A percentile compares a stretch with the other conserved stretches of the same genome.
Conservation (phyloP, 2,888 invertebrate genomes). For the Steinernema scapterisci region DNA sequence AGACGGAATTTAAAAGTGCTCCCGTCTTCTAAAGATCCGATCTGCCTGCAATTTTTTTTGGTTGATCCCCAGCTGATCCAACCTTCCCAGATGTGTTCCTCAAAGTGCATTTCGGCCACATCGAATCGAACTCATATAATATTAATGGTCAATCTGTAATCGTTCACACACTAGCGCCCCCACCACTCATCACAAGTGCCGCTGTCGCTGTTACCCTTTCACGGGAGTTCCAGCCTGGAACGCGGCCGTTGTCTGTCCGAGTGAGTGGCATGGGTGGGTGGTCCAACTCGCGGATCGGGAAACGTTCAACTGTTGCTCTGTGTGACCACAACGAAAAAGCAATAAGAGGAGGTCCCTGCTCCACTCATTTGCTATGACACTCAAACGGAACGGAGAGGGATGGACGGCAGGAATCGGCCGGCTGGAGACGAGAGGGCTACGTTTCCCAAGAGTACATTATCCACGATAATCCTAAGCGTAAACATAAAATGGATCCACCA, state of each 20-base stretch:
- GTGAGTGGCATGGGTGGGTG: neutral
- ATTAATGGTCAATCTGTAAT: constrained; percentile 18
- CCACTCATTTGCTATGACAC: neutral
- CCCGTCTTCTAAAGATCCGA: no score
- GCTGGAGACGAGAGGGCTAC: neutral
- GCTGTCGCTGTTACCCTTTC: no score
- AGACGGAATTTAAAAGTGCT: no score
- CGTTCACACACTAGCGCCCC: neutral
- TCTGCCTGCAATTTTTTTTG: no score
- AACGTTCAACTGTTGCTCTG: no score
- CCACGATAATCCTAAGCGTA: constrained; percentile 28
- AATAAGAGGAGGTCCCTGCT: neutral
- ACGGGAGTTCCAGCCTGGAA: no score
- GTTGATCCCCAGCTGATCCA: no score
- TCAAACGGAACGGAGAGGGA: constrained; percentile 24
- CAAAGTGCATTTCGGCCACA: neutral
- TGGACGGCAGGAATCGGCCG: neutral
- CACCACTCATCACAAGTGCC: no score
- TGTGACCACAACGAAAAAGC: neutral
- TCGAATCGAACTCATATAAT: constrained; percentile 14
- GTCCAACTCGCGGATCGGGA: neutral
- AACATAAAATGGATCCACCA: neutral
- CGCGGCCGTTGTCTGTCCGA: neutral
- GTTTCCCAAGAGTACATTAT: constrained; percentile 29
- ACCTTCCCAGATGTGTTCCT: neutral